A percentile compares a stretch with the other conserved stretches of the same genome.
phyloP scores from a whole-genome alignment of 2,888 invertebrate species.

The Tiliacea aurago region DNA sequence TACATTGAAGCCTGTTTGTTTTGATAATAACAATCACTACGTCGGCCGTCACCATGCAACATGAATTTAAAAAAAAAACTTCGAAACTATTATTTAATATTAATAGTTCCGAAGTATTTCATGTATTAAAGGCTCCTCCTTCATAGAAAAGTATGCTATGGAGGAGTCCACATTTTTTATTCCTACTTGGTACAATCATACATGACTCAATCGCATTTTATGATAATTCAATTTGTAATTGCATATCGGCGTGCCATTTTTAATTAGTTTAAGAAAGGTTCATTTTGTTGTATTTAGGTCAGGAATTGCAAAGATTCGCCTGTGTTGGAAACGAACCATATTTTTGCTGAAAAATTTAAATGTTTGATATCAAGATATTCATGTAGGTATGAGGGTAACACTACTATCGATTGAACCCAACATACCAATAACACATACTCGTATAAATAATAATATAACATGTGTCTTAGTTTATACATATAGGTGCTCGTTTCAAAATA shows the following conservation, averaged over 20 bases:
- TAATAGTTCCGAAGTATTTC: neutral
- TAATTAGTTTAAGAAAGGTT: slow-evolving; percentile 3
- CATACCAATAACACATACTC: neutral
- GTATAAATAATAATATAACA: neutral
- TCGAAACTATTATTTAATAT: neutral
- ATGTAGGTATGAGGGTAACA: neutral
- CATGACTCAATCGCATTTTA: slow-evolving; percentile 8
- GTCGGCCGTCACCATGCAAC: neutral
- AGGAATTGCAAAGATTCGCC: neutral
- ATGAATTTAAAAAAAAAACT: neutral
- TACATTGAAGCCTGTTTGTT: slow-evolving; percentile 3
- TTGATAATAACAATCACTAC: neutral
- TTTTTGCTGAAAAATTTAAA: neutral
- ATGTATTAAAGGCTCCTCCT: no score
- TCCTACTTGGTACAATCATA: neutral
- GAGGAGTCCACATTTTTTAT: neutral
- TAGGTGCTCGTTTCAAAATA: neutral
- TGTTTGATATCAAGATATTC: neutral
- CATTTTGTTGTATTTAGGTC: neutral
- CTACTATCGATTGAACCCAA: neutral
- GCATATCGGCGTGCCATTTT: neutral
- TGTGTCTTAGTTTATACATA: neutral
- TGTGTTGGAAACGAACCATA: neutral
- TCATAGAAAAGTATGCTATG: neutral
- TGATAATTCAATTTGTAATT: slow-evolving; percentile 14